Evolutionary conservation across 2,797 vertebrate species (phyloP), one percentile per base, ranked within the genome.

Genomic region (Centroberyx gerrardi): DNA sequence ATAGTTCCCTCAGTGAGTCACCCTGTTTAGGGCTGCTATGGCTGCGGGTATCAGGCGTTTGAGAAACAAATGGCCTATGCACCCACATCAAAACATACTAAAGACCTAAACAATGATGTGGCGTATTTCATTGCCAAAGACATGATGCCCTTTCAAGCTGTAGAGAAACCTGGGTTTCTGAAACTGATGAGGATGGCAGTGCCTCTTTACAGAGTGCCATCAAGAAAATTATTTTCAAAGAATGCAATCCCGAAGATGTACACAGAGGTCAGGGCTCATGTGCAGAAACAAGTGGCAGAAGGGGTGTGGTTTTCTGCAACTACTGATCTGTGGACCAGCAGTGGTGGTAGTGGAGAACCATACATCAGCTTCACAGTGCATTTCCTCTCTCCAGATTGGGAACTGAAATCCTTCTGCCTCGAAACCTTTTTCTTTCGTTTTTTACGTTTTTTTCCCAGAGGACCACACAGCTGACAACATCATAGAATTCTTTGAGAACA

Each of bases 271-370:
- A 10, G 18, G 42, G 59, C 66, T 6, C 42, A 14, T 70, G 59
- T 71, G 18, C 31, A 61, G 33, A 17, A 51, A 40, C 18, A 58
- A 3, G 1, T 76, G 18, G 42, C 29, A 36, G 44, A 76, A 10
- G 59, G 52, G 17, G 15, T 28, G 8, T 76, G 60, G 67, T 62
- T 61, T 62, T 22, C 8, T 44, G 73, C 36, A 53, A 68, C 73
- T n/a, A 76, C 64, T 33, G 65, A 76, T 59, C 46, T 69, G 13
- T 66, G 54, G 62, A 66, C 74, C 38, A 64, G 67, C 52, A 60
- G 14, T 38, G 13, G 60, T 67, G 51, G 67, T 56, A 52, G 28
- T 8, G 68, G 67, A 14, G 51, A 78, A 60, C 54, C 62, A 13
- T 78, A 18, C 8, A 66, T 72, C 2, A 53, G 68, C 49, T 78